Conservation (phyloP, 1,140 invertebrate species). For the Lordiphosa collinella region DNA sequence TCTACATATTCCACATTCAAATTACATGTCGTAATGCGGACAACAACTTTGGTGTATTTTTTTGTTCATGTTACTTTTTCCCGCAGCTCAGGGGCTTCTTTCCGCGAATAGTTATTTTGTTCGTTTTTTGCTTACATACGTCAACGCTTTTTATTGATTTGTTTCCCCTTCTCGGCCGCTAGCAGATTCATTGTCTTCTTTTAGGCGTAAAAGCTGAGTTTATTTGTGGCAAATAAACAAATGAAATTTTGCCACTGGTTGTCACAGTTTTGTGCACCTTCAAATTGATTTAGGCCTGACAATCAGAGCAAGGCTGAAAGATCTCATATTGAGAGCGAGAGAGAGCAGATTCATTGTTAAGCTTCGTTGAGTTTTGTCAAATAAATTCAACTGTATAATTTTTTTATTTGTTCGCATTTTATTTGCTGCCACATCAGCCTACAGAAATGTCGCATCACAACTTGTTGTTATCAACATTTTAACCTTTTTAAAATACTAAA, state of each 20-base stretch:
- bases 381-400: too few species aligned
- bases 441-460: too few species aligned
- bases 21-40: background rate
- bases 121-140: constrained; percentile 23
- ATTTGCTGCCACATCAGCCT: too few species aligned
- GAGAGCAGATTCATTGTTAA: background rate
- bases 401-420: too few species aligned
- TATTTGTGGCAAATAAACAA: constrained; percentile 53
- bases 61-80: background rate
- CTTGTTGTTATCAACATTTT: too few species aligned
- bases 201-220: constrained; percentile 11
- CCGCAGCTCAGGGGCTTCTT: constrained; percentile 25
- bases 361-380: too few species aligned
- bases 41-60: background rate
- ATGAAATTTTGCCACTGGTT: constrained; percentile 22
- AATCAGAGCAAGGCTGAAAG: constrained; percentile 56
- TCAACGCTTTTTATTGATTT: constrained; percentile 32
- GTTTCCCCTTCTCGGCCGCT: background rate
- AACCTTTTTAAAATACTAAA: too few species aligned
- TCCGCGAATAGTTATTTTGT: constrained; percentile 24
- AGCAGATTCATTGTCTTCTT: constrained; percentile 7
- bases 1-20: too few species aligned
- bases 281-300: constrained; percentile 54
- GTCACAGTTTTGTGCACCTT: constrained; percentile 52
- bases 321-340: background rate